Evolutionary conservation across 2,888 invertebrate genomes (phyloP).

Genomic region (Crocallis elinguaria): DNA sequence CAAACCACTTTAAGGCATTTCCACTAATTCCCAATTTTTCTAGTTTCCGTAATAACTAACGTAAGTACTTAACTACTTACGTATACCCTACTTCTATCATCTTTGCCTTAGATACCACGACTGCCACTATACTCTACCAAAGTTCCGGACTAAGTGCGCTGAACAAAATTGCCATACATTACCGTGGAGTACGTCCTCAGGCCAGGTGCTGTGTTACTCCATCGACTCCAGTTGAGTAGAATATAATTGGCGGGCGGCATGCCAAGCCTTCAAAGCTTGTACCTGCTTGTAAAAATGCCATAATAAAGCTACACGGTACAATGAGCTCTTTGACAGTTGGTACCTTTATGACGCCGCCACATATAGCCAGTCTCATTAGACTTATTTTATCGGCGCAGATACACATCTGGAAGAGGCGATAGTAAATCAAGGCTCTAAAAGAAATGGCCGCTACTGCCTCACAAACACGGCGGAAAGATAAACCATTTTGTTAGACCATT

Average conservation of each 20-base stretch:
- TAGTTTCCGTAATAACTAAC: no score
- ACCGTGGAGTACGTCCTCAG: conserved; percentile 42
- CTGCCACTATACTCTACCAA: no score
- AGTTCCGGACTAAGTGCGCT: background rate
- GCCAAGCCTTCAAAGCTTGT: conserved; percentile 76
- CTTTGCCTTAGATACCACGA: no score
- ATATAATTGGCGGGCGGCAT: conserved; percentile 82
- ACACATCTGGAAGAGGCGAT: conserved; percentile 68
- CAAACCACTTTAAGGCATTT: no score
- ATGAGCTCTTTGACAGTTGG: conserved; percentile 82
- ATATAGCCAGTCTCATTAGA: conserved; percentile 78
- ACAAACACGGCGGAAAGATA: conserved; percentile 68
- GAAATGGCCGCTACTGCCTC: conserved; percentile 62
- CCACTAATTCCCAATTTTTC: no score
- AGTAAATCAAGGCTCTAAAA: conserved; percentile 73
- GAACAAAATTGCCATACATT: conserved; percentile 4
- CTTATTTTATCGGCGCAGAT: conserved; percentile 80
- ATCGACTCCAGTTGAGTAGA: conserved; percentile 69
- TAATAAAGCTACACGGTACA: conserved; percentile 80
- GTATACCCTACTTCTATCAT: no score
- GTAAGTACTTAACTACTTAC: no score
- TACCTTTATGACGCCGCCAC: conserved; percentile 82
- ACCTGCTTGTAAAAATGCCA: conserved; percentile 83
- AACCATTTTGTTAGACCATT: conserved; percentile 76
- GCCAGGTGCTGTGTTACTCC: conserved; percentile 49